Conservation (phyloP, 2,888 invertebrate genomes). For the Sinopyrophorus schimmeli region DNA sequence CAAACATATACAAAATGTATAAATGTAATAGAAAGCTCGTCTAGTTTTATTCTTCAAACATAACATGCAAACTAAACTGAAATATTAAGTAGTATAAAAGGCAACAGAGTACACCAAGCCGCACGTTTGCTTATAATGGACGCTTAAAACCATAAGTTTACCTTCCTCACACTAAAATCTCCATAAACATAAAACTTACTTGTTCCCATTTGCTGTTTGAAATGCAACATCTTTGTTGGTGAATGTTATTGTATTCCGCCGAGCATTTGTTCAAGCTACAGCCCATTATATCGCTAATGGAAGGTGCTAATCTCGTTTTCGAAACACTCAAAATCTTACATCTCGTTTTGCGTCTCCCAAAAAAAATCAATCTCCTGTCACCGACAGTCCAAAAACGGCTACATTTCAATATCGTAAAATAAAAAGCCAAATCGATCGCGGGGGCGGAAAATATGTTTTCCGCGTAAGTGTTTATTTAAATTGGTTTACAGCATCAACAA, state of each 20-base stretch:
- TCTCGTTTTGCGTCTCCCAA: too few relatives aligned
- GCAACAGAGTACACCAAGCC: background rate
- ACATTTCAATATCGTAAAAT: too few relatives aligned
- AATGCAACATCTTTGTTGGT: slow-evolving; percentile 4
- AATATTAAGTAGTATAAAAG: background rate
- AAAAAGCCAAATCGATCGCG: too few relatives aligned
- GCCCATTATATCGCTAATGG: slow-evolving; percentile 6
- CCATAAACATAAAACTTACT: slow-evolving; percentile 5
- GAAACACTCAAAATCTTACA: too few relatives aligned
- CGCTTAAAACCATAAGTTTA: slow-evolving; percentile 6
- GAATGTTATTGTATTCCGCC: slow-evolving; percentile 8
- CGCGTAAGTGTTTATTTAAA: too few relatives aligned
- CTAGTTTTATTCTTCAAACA: background rate
- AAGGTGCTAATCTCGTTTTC: too few relatives aligned
- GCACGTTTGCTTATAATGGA: slow-evolving; percentile 2
- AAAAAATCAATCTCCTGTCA: too few relatives aligned
- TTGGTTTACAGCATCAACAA: too few relatives aligned
- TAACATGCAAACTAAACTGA: slow-evolving; percentile 2
- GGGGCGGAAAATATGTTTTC: too few relatives aligned
- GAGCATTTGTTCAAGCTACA: slow-evolving; percentile 6
- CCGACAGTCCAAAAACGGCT: too few relatives aligned
- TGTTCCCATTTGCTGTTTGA: slow-evolving; percentile 6
- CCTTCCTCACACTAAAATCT: slow-evolving; percentile 4
- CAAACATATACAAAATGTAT: too few relatives aligned
- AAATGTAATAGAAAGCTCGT: too few relatives aligned